phyloP scores from a whole-genome alignment of 2,113 vertebrate genomes.

The Bungarus multicinctus region DNA sequence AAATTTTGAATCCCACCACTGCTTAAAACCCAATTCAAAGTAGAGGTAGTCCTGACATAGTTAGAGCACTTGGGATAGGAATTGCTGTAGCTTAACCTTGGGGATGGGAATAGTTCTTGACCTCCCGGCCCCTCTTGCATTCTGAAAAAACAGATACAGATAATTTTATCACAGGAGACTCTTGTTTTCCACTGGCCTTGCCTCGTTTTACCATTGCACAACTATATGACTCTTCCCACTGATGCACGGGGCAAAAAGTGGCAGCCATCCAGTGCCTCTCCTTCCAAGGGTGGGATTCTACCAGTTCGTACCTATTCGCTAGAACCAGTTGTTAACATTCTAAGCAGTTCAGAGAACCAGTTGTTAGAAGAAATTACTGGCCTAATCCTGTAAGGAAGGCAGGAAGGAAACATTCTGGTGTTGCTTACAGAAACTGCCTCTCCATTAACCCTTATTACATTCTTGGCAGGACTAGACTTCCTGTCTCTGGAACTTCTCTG shows the following conservation, averaged over 20 bases:
- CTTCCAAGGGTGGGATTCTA: too few species aligned
- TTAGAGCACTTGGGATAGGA: not conserved
- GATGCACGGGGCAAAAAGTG: not conserved
- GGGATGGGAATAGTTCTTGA: not conserved
- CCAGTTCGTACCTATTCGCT: too few species aligned
- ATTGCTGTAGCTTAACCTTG: not conserved
- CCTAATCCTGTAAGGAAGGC: too few species aligned
- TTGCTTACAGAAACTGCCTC: too few species aligned
- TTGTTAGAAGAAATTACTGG: too few species aligned
- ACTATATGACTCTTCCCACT: not conserved
- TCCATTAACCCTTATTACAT: too few species aligned
- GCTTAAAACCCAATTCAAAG: not conserved
- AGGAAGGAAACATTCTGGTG: too few species aligned
- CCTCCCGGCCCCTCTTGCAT: not conserved
- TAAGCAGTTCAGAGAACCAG: too few species aligned
- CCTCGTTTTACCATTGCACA: not conserved
- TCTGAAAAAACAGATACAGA: not conserved
- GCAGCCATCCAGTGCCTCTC: not conserved
- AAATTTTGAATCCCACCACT: too few species aligned
- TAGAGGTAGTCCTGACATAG: not conserved
- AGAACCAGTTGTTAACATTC: too few species aligned
- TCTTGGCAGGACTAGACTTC: too few species aligned
- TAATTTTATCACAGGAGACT: not conserved
- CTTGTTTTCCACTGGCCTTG: not conserved
- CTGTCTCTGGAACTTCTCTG: too few species aligned